Conservation (phyloP, 2,113 vertebrate species). For the Ameiurus melas region DNA sequence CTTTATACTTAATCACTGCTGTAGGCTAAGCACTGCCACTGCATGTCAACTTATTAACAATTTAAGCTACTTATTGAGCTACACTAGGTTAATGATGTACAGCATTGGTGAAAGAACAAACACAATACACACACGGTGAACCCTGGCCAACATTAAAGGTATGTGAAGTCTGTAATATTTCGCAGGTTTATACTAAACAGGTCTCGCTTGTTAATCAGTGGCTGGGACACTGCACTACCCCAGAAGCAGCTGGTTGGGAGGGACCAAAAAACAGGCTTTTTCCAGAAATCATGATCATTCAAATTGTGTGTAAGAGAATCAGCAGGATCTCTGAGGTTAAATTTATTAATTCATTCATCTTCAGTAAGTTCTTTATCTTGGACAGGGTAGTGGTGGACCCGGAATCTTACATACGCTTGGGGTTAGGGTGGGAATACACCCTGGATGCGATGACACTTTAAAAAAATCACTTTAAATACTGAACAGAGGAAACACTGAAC, state of each 20-base stretch:
- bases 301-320: neutral
- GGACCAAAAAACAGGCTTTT: neutral
- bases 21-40: neutral
- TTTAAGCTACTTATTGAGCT: neutral
- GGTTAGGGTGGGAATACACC: neutral
- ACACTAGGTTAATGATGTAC: neutral
- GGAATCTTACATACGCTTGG: neutral
- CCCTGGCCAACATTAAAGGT: neutral
- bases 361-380: neutral
- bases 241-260: neutral
- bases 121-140: neutral
- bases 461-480: neutral
- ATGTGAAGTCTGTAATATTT: neutral
- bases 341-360: neutral
- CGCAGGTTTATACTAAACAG: neutral
- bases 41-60: neutral
- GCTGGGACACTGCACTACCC: neutral
- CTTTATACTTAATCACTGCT: neutral
- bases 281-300: neutral
- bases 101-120: neutral
- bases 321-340: neutral
- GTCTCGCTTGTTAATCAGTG: neutral
- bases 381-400: neutral
- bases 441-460: neutral
- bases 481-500: neutral